Evolutionary conservation across 2,113 vertebrate species (phyloP).

Genomic region (Nerophis ophidion): DNA sequence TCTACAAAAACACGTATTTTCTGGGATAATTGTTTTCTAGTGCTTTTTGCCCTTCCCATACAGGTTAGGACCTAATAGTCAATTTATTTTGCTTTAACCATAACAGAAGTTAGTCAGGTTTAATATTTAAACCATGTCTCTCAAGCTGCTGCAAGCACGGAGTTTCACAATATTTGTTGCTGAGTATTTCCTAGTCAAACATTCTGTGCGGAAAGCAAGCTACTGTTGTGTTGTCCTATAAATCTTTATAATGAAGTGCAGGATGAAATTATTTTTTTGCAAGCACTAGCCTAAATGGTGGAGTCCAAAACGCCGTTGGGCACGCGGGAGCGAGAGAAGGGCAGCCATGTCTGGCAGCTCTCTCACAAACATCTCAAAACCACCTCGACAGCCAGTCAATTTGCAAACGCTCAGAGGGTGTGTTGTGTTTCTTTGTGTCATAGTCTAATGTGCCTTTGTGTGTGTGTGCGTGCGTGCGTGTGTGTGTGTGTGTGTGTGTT

Average conservation of each 20-base stretch:
- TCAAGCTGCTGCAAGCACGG: too few species aligned
- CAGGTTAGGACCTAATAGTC: too few species aligned
- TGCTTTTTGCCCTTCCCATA: too few species aligned
- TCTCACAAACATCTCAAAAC: slow-evolving; percentile 45
- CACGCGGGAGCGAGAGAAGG: slow-evolving; percentile 26
- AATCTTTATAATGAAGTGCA: slow-evolving; percentile 3
- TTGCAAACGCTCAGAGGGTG: slow-evolving; percentile 41
- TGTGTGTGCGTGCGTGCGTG: slow-evolving; percentile 7
- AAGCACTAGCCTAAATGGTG: slow-evolving; percentile 16
- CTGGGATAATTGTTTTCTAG: too few species aligned
- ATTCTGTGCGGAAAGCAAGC: neutral
- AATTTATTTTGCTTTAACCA: too few species aligned
- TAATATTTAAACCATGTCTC: too few species aligned
- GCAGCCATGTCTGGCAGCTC: slow-evolving; percentile 44
- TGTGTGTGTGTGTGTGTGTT: neutral
- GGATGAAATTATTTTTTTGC: slow-evolving; percentile 6
- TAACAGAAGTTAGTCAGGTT: too few species aligned
- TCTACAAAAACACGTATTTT: too few species aligned
- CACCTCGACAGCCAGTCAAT: slow-evolving; percentile 49
- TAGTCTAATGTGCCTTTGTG: slow-evolving; percentile 11
- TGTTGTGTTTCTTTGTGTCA: slow-evolving; percentile 19
- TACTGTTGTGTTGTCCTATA: neutral
- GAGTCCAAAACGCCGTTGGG: slow-evolving; percentile 12
- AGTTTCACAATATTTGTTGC: slow-evolving; percentile 1
- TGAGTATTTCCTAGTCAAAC: neutral